Base-by-base conservation (phyloP, 2,797 vertebrate species). In the Lemur catta region DNA sequence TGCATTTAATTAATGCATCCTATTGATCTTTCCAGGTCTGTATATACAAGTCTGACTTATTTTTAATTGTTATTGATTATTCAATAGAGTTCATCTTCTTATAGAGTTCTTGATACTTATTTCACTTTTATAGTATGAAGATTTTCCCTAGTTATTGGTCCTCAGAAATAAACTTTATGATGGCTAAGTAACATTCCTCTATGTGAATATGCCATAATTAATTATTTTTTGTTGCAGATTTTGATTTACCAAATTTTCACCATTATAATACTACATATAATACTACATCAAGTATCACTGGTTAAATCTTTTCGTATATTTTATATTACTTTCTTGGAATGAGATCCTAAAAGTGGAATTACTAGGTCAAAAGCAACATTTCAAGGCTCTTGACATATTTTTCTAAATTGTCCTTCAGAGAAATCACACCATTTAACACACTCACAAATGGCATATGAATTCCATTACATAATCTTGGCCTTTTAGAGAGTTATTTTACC, bases 351-450 rank as follows among this genome's bases (percentile, higher is more conserved):
- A 93, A 93, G 17, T 74, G 10, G 46, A 90, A 93, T 69, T 84
- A 87, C 28, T 85, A 57, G 12, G 46, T 90, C 35, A 92, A 96
- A 93, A 80, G 76, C 71, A 92, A 78, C 65, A 92, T 65, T 94
- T 86, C 63, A 88, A 92, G 24, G 11, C 3, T 93, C 65, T 84
- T 89, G 20, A 93, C 69, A 82, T 6, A 78, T 72, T 85, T 30
- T 88, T n/a, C 67, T 89, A 87, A 72, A 57, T 18, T 89, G 11
- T 18, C 76, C 41, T 84, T 80, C 46, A 81, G 10, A 82, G 74
- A 96, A 93, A 89, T 48, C 22, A 95, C 4, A 81, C 35, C n/a
- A 90, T 69, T 95, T 92, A 92, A 55, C 38, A 78, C 4, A 52
- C 5, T 35, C n/a, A 63, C 1, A 69, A 84, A 10, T 55, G 75